phyloP scores from a whole-genome alignment of 2,113 vertebrate genomes.

The Peucedramus taeniatus region DNA sequence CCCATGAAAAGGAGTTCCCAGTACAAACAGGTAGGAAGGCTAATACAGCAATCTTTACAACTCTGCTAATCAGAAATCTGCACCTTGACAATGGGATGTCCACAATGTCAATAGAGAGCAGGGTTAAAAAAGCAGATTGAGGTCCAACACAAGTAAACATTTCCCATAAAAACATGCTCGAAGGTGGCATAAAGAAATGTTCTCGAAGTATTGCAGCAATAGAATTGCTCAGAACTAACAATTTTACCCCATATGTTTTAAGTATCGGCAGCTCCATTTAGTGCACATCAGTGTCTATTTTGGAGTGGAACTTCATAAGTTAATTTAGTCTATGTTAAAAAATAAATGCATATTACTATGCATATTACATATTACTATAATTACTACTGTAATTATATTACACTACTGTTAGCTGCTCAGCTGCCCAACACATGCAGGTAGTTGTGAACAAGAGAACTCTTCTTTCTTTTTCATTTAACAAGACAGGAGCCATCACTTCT shows the following conservation, averaged over 20 bases:
- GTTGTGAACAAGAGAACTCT: background rate
- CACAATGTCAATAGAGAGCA: fast-evolving
- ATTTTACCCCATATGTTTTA: background rate
- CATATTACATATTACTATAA: no score
- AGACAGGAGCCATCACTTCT: background rate
- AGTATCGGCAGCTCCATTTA: background rate
- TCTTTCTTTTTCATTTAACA: background rate
- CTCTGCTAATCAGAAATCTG: background rate
- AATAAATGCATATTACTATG: background rate
- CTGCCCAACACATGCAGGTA: background rate
- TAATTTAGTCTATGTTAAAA: background rate
- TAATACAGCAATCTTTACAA: background rate
- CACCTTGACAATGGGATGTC: background rate
- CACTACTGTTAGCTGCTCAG: background rate
- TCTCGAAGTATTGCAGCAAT: background rate
- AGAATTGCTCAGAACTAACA: background rate
- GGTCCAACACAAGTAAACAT: background rate
- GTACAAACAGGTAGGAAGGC: background rate
- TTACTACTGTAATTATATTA: no score
- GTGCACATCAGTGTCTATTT: background rate
- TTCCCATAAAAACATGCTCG: background rate
- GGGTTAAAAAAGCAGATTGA: background rate
- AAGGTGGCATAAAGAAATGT: background rate
- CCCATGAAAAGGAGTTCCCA: background rate
- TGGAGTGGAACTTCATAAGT: background rate